These are phyloP conservation scores for Oeneis ivallda DNA, from an alignment of 2,888 invertebrate genomes.

Conservation along the genomic window DNA sequence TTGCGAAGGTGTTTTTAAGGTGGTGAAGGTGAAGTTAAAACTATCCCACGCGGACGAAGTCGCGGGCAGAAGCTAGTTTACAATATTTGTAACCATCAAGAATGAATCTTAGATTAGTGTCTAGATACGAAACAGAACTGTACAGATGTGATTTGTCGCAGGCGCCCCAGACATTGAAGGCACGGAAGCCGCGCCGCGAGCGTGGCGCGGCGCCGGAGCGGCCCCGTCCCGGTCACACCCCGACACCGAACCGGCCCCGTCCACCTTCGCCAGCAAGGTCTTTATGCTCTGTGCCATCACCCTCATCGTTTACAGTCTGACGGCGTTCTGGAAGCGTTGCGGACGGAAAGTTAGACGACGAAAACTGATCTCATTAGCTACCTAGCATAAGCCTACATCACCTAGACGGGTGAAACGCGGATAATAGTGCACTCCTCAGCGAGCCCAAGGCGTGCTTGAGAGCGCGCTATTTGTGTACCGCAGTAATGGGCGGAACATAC, in stretches of 20 bases:
- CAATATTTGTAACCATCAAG: no score
- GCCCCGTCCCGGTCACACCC: slow-evolving; percentile 52
- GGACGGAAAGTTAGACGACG: slow-evolving; percentile 63
- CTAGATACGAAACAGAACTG: not conserved
- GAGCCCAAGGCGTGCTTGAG: not conserved
- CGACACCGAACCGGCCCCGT: slow-evolving; percentile 46
- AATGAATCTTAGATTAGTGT: no score
- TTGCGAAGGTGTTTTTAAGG: no score
- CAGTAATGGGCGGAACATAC: no score
- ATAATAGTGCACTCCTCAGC: not conserved
- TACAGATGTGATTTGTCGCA: slow-evolving; percentile 27
- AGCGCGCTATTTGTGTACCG: no score
- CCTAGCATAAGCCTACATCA: slow-evolving; percentile 52
- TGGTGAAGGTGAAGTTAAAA: no score
- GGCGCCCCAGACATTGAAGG: slow-evolving; percentile 75
- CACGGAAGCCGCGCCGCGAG: slow-evolving; percentile 76
- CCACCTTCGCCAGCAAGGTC: slow-evolving; percentile 50
- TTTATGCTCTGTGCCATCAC: slow-evolving; percentile 52
- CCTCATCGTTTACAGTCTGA: slow-evolving; percentile 53
- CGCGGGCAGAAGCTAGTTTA: no score
- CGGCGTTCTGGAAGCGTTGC: slow-evolving; percentile 61
- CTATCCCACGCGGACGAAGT: no score
- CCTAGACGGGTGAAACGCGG: slow-evolving; percentile 21
- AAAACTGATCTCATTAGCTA: slow-evolving; percentile 63
- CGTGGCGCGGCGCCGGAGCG: slow-evolving; percentile 79